A percentile compares a stretch with the other conserved stretches of the same genome.
Conservation (phyloP, 37 sponge, comb jelly and placozoan species). For the Chondrosia reniformis region DNA sequence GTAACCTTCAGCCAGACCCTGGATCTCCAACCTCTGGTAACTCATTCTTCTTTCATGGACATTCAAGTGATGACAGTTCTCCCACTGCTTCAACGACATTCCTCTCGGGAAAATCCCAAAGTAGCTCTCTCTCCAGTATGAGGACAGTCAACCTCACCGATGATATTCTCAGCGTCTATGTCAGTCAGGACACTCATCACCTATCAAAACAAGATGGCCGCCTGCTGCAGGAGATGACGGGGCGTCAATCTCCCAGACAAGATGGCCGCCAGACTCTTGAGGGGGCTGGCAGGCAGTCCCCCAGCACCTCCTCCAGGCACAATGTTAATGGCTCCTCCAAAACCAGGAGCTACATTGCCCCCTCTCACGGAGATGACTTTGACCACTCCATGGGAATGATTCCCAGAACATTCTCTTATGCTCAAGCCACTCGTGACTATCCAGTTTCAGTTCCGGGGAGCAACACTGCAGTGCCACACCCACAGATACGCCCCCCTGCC, state of each 20-base stretch:
- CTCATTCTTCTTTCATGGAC: background rate
- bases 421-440: background rate
- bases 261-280: background rate
- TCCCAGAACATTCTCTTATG: background rate
- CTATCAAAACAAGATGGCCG: background rate
- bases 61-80: background rate
- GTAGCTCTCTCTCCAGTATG: background rate
- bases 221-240: background rate
- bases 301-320: background rate
- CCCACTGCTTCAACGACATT: background rate
- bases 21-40: background rate
- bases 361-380: background rate
- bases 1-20: background rate
- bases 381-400: background rate
- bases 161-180: background rate
- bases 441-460: background rate
- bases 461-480: background rate
- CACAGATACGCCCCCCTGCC: background rate
- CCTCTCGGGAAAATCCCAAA: background rate
- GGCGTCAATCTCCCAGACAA: background rate
- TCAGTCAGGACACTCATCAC: too few species aligned
- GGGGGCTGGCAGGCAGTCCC: background rate
- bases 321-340: background rate
- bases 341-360: background rate
- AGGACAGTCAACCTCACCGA: slow-evolving; percentile 7